Conservation (phyloP, 2,113 vertebrate species). For the Bos indicus region DNA sequence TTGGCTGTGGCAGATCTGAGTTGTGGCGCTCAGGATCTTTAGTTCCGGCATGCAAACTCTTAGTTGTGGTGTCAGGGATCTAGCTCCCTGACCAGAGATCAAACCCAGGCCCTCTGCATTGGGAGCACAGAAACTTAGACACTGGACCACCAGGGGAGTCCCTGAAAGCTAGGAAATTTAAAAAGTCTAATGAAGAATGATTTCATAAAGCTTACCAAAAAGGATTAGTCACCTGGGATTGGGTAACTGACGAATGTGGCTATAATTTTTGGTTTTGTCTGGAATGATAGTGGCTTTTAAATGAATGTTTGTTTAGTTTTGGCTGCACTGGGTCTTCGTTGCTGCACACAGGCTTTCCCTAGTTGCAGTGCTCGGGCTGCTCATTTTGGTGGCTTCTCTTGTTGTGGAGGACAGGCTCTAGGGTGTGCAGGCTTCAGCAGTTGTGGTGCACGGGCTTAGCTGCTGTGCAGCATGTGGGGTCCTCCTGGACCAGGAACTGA, state of each 20-base stretch:
- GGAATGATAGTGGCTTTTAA: neutral
- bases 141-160: neutral
- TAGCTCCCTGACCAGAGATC: neutral
- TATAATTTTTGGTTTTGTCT: neutral
- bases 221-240: neutral
- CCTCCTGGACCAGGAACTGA: neutral
- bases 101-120: neutral
- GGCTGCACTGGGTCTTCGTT: neutral
- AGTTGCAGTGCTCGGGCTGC: neutral
- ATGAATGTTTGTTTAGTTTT: rapidly evolving
- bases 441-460: rapidly evolving
- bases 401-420: neutral
- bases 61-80: neutral
- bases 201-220: neutral
- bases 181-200: neutral
- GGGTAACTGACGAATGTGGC: neutral
- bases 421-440: neutral
- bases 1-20: neutral
- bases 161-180: neutral
- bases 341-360: neutral
- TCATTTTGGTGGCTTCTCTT: neutral
- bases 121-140: neutral
- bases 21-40: neutral
- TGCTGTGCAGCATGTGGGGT: neutral
- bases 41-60: neutral